Evolutionary conservation across 1,140 invertebrate species (phyloP).

Genomic region (Mycetomoellerius zeteki): DNA sequence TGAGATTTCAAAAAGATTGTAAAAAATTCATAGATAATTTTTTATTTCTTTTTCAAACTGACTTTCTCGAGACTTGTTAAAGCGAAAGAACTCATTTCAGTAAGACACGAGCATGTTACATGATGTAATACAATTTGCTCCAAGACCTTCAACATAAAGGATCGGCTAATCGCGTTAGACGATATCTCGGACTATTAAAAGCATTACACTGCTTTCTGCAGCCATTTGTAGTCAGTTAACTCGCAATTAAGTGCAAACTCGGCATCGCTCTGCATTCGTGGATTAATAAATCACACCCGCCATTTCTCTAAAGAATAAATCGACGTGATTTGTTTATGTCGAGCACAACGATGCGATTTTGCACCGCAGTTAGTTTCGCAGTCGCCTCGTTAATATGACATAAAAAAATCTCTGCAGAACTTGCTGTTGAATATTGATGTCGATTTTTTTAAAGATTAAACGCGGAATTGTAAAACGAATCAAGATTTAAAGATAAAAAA

Average conservation of each 20-base stretch:
- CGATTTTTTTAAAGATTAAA: neutral
- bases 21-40: neutral
- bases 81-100: conserved; percentile 39
- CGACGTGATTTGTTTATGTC: conserved; percentile 31
- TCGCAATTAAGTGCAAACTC: conserved; percentile 51
- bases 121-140: conserved; percentile 52
- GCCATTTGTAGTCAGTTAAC: conserved; percentile 51
- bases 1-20: neutral
- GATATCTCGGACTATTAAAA: conserved; percentile 55
- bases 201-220: conserved; percentile 39
- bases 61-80: neutral
- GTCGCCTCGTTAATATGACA: neutral
- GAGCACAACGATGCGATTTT: conserved; percentile 2
- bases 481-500: neutral
- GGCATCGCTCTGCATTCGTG: conserved; percentile 22
- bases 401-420: neutral
- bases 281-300: conserved; percentile 35
- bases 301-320: conserved; percentile 36
- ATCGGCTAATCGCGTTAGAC: conserved; percentile 52
- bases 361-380: neutral
- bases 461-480: neutral
- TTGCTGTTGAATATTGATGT: neutral
- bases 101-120: neutral
- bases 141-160: conserved; percentile 54
- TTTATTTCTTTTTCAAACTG: neutral